Percentiles rank a stretch among this genome's conserved stretches.
These are phyloP conservation scores for Anolis apletophallus DNA, from an alignment of 2,797 vertebrate genomes.

Conservation along the genomic window DNA sequence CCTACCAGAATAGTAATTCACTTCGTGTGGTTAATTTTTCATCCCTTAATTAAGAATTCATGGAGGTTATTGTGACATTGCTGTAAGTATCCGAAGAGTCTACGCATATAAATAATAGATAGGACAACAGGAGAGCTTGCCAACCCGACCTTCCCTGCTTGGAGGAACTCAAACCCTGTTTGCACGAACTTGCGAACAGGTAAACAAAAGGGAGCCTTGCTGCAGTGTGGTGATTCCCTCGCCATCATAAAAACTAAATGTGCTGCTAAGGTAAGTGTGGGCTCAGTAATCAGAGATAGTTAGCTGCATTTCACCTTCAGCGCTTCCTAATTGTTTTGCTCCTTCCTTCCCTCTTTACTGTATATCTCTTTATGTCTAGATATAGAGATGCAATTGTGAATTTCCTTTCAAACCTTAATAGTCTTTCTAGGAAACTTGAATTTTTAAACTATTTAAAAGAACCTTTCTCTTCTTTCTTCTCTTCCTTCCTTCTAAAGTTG, in stretches of 20 bases:
- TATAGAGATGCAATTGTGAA: background rate
- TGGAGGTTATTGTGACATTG: slow-evolving; percentile 63
- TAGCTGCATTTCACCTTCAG: background rate
- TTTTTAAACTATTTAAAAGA: too few species aligned
- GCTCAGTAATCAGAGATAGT: background rate
- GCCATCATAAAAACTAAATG: slow-evolving; percentile 46
- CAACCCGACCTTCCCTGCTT: slow-evolving; percentile 28
- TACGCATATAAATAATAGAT: slow-evolving; percentile 59
- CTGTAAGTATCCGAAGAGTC: slow-evolving; percentile 27
- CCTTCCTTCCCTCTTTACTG: background rate
- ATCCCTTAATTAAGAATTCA: slow-evolving; percentile 62
- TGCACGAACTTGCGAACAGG: slow-evolving; percentile 46
- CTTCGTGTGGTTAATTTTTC: slow-evolving; percentile 69
- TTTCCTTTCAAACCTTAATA: background rate
- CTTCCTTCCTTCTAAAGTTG: too few species aligned
- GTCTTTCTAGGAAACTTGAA: too few species aligned
- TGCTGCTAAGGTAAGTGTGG: slow-evolving; percentile 7
- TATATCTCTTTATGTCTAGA: background rate
- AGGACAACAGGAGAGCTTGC: background rate
- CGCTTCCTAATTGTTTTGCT: background rate
- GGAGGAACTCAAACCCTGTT: slow-evolving; percentile 31
- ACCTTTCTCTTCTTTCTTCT: too few species aligned
- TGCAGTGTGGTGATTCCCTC: slow-evolving; percentile 35
- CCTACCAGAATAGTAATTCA: slow-evolving; percentile 41
- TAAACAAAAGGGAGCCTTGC: slow-evolving; percentile 41